Evolutionary conservation across 1,140 invertebrate genomes (phyloP), one percentile per base, ranked within the genome.

Genomic region (Monomorium pharaonis): DNA sequence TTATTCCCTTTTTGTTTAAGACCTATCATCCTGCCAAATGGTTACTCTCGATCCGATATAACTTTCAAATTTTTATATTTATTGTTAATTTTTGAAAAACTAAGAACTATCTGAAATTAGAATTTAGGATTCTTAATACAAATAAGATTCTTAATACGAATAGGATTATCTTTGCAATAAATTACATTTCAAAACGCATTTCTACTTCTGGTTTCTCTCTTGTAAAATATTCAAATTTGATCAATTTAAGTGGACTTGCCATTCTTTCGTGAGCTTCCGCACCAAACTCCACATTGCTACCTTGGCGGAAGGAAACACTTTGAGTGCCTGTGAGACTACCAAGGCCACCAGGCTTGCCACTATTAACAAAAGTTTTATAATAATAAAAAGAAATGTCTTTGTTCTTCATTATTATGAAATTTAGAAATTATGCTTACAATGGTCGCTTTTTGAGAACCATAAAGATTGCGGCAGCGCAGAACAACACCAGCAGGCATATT

Each of bases 291-390:
- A 99, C 98, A 93, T 99, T 99, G 42, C 98, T 98, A 69, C 98
- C 98, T 93, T 98, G 98, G 56, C 98, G 96, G 96, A 99, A 99
- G n/a, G 98, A 98, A n/a, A 99, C 98, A 92, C 98, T 98, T 93
- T 98, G 98, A 33, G 98, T 98, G 56, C 97, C 97, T n/a, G 97
- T 97, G 84, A 98, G 95, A 87, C 97, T 96, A 58, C 97, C 96
- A 33, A 98, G 95, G 51, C 96, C 97, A 60, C 96, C 96, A 89
- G 97, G 96, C 94, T 98, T 98, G 56, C 97, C 97, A 94, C 97
- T 98, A 92, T 4, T 95, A 95, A 86, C 78, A 86, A 87, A 75
- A 76, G 10, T 75, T 56, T 51, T n/a, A n/a, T n/a, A n/a, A n/a
- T n/a, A 9, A 7, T 9, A 21, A 54, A 63, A 58, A 4, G 27